A percentile compares a stretch with the other conserved stretches of the same genome.
Evolutionary conservation across 2,113 vertebrate species (phyloP).

Genomic region (Dryoscopus gambensis): DNA sequence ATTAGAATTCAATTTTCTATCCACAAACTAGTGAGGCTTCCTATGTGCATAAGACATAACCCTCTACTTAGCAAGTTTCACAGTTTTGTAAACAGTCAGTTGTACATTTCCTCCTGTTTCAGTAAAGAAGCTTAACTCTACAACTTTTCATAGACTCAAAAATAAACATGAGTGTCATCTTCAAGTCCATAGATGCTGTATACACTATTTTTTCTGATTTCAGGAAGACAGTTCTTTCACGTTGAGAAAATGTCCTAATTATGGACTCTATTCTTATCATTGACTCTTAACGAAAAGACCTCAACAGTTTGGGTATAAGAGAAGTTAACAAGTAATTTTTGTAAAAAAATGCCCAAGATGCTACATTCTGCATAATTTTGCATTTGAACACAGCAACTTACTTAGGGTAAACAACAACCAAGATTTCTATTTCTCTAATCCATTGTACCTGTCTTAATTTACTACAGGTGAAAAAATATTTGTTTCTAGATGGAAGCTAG

Average conservation of each 20-base stretch:
- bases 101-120: neutral
- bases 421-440: neutral
- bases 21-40: neutral
- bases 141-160: neutral
- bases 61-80: neutral
- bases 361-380: neutral
- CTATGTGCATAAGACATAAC: neutral
- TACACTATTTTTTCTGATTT: neutral
- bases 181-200: neutral
- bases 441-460: neutral
- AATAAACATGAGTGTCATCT: neutral
- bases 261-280: neutral
- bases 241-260: neutral
- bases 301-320: neutral
- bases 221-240: neutral
- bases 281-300: neutral
- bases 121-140: neutral
- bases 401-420: neutral
- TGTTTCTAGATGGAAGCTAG: neutral
- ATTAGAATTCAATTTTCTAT: neutral
- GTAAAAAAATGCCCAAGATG: neutral
- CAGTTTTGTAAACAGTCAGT: neutral
- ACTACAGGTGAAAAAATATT: neutral
- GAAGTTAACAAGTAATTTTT: neutral
- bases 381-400: neutral